These are phyloP conservation scores for Calidris pugnax DNA, from an alignment of 2,113 vertebrate species.

Conservation along the genomic window DNA sequence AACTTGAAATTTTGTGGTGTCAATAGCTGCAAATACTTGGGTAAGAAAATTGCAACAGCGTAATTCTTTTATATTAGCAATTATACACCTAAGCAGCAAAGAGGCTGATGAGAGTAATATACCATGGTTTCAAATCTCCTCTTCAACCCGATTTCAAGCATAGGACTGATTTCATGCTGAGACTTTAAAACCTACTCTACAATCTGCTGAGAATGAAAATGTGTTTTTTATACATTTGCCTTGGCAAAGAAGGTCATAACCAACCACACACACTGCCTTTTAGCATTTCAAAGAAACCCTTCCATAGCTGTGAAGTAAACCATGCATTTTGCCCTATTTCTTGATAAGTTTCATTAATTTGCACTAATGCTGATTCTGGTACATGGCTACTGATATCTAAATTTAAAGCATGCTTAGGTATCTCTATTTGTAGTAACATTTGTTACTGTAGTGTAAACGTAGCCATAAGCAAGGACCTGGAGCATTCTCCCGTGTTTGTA, in stretches of 20 bases:
- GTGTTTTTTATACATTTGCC: not conserved
- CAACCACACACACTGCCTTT: not conserved
- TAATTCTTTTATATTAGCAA: not conserved
- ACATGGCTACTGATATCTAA: not conserved
- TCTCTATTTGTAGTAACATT: not conserved
- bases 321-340: not conserved
- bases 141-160: not conserved
- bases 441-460: not conserved
- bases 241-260: not conserved
- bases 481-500: not conserved
- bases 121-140: not conserved
- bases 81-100: not conserved
- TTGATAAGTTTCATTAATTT: not conserved
- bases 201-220: not conserved
- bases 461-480: not conserved
- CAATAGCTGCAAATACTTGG: not conserved
- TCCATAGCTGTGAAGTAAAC: not conserved
- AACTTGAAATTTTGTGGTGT: not conserved
- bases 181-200: not conserved
- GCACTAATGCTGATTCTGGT: not conserved
- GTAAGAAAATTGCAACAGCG: not conserved
- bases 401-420: not conserved
- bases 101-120: not conserved
- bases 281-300: not conserved
- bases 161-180: not conserved